Conservation (phyloP, 2,113 vertebrate genomes). For the Siphamia tubifer region DNA sequence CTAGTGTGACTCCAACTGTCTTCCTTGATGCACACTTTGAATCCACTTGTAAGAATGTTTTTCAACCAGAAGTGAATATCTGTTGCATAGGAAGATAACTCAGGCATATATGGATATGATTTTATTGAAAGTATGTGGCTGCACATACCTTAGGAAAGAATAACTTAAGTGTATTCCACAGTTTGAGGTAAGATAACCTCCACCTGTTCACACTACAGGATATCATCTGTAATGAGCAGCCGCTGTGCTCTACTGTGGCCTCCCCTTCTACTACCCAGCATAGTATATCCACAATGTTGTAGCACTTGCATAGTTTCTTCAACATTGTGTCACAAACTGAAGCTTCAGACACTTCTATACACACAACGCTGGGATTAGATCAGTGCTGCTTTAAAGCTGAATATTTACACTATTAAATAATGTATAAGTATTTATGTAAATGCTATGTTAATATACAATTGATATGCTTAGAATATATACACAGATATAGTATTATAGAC, state of each 20-base stretch:
- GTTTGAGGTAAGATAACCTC: constrained; percentile 15
- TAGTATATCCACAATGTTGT: neutral
- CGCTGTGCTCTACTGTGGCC: neutral
- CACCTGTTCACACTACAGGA: constrained; percentile 45
- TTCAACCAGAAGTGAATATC: constrained; percentile 37
- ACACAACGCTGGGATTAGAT: neutral
- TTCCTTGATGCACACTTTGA: constrained; percentile 38
- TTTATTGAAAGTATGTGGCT: constrained; percentile 11
- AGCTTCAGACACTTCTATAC: constrained; percentile 2
- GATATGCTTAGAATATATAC: neutral
- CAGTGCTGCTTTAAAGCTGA: neutral
- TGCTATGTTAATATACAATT: neutral
- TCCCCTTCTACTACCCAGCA: neutral
- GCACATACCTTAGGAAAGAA: neutral
- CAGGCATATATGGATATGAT: constrained; percentile 34
- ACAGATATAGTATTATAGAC: neutral
- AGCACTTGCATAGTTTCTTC: neutral
- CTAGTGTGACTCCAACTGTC: constrained; percentile 3
- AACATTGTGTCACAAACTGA: neutral
- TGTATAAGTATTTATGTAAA: neutral
- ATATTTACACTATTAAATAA: constrained; percentile 1
- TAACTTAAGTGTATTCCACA: constrained; percentile 30
- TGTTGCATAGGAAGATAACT: constrained; percentile 23
- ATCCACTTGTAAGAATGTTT: constrained; percentile 19
- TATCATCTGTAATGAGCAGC: constrained; percentile 31